These are phyloP conservation scores for Cataglyphis hispanica DNA, from an alignment of 1,140 invertebrate genomes.

Conservation along the genomic window DNA sequence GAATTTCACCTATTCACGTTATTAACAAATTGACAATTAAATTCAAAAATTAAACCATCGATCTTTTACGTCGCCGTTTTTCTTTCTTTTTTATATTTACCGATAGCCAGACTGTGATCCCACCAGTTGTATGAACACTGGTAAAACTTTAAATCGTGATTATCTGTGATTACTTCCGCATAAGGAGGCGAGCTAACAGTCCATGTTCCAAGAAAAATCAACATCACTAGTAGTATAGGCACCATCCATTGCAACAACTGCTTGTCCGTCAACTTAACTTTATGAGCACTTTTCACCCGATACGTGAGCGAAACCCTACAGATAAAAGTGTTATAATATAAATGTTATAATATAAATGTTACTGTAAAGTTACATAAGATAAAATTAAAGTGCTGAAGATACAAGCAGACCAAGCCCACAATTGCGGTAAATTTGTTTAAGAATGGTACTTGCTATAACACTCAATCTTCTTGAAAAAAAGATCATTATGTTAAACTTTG, in stretches of 20 bases:
- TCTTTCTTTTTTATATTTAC: slow-evolving; percentile 83
- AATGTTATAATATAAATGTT: no score
- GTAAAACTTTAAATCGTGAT: slow-evolving; percentile 92
- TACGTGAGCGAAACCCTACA: slow-evolving; percentile 96
- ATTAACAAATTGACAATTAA: slow-evolving; percentile 61
- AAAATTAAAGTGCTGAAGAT: not conserved
- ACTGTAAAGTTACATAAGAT: no score
- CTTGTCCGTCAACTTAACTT: slow-evolving; percentile 96
- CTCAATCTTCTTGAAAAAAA: not conserved
- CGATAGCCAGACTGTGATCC: slow-evolving; percentile 95
- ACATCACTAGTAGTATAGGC: slow-evolving; percentile 94
- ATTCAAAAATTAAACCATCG: not conserved
- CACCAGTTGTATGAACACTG: slow-evolving; percentile 97
- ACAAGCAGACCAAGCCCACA: not conserved
- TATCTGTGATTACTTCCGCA: slow-evolving; percentile 92
- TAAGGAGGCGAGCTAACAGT: slow-evolving; percentile 93
- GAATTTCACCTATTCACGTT: slow-evolving; percentile 90
- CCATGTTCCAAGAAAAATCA: slow-evolving; percentile 96
- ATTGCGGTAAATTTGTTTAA: not conserved
- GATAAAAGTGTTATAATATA: not conserved
- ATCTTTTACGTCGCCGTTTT: not conserved
- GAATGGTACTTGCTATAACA: not conserved
- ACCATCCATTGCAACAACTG: slow-evolving; percentile 96
- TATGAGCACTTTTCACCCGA: slow-evolving; percentile 97
- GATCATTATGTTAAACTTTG: not conserved